These are phyloP conservation scores for Hipposideros armiger DNA, from an alignment of 2,113 vertebrate species.

Conservation along the genomic window DNA sequence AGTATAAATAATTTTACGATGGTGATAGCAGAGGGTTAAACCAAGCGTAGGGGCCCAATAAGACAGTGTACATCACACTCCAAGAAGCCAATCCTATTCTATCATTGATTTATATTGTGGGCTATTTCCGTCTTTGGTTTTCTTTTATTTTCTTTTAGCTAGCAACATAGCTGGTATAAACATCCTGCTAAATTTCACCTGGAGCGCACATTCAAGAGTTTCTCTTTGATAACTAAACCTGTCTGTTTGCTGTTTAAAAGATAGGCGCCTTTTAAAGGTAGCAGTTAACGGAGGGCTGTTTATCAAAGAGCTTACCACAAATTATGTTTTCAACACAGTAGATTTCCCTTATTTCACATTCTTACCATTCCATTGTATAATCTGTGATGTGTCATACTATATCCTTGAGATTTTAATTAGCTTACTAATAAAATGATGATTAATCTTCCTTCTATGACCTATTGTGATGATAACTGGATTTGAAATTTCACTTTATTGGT, in stretches of 20 bases:
- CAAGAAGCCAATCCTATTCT: neutral
- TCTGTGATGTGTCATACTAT: neutral
- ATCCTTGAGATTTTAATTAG: neutral
- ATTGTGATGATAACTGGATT: neutral
- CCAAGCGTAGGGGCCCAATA: rapidly evolving
- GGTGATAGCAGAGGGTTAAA: neutral
- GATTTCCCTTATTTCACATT: neutral
- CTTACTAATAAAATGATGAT: neutral
- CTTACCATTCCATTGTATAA: neutral
- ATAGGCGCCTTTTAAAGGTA: neutral
- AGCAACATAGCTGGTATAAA: neutral
- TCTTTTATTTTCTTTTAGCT: neutral
- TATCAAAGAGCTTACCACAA: neutral
- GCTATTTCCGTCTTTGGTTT: neutral
- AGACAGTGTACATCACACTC: neutral
- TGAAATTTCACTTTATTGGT: neutral
- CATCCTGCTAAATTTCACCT: neutral
- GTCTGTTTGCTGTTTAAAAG: neutral
- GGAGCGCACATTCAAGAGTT: neutral
- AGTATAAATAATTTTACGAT: neutral
- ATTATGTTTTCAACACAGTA: neutral
- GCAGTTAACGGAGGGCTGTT: neutral
- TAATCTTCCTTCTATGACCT: neutral
- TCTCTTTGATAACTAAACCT: neutral
- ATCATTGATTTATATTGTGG: neutral